phyloP scores from a whole-genome alignment of 2,797 vertebrate species.

The Falco naumanni region DNA sequence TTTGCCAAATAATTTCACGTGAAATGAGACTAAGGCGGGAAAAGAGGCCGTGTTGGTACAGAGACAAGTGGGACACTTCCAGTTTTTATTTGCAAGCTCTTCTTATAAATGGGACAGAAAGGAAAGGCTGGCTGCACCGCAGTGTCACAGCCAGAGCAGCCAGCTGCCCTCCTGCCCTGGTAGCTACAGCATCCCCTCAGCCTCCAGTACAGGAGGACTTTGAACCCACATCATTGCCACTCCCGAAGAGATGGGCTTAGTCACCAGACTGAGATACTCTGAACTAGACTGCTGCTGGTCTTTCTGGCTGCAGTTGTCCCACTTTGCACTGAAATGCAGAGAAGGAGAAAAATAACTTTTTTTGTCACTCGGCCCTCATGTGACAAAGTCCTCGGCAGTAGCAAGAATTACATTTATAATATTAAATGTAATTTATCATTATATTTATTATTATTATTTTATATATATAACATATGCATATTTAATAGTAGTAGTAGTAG shows the following conservation, averaged over 20 bases:
- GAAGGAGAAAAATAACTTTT: neutral
- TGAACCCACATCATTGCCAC: neutral
- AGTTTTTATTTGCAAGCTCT: neutral
- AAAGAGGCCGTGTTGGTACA: neutral
- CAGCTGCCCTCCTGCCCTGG: neutral
- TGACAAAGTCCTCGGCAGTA: neutral
- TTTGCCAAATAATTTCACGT: neutral
- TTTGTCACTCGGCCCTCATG: neutral
- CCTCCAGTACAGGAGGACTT: neutral
- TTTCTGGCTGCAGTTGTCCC: neutral
- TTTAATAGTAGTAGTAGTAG: too few relatives aligned
- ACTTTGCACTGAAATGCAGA: neutral
- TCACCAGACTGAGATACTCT: neutral
- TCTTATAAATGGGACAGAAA: neutral
- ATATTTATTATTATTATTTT: too few relatives aligned
- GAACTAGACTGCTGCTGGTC: neutral
- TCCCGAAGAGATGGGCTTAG: neutral
- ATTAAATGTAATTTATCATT: too few relatives aligned
- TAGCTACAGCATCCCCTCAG: neutral
- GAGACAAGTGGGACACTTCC: neutral
- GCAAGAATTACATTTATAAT: neutral
- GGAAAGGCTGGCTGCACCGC: neutral
- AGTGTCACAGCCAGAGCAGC: neutral
- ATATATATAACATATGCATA: too few relatives aligned
- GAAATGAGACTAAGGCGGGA: neutral